Evolutionary conservation across 2,888 invertebrate genomes (phyloP).

Genomic region (Anorthoa munda): DNA sequence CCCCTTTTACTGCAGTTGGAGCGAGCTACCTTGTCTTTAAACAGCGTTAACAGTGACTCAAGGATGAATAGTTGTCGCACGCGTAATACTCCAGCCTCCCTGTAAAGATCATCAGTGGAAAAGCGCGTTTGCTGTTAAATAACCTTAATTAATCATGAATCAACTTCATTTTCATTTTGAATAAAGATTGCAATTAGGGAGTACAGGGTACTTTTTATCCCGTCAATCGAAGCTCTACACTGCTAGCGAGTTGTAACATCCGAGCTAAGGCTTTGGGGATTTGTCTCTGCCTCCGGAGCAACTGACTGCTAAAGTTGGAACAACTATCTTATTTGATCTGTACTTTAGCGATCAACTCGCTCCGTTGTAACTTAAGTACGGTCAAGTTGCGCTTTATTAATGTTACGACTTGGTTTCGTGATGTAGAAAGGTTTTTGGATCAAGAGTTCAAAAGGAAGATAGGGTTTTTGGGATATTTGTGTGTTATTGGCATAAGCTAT

Average conservation of each 20-base stretch:
- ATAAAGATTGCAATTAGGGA: no score
- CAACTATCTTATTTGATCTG: constrained; percentile 39
- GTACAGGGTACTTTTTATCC: no score
- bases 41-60: no score
- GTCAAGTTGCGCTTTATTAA: constrained; percentile 23
- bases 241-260: constrained; percentile 55
- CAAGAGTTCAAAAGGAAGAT: neutral
- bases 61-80: no score
- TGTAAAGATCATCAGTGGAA: no score
- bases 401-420: neutral
- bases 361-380: constrained; percentile 23
- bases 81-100: no score
- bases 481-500: neutral
- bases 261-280: constrained; percentile 57
- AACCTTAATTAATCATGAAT: no score
- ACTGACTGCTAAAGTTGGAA: constrained; percentile 39
- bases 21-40: no score
- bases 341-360: constrained; percentile 24
- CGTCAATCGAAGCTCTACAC: constrained; percentile 27
- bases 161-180: no score
- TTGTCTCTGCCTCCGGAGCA: constrained; percentile 63
- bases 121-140: neutral
- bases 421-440: neutral
- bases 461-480: no score
- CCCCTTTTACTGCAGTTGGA: no score